A percentile compares a stretch with the other conserved stretches of the same genome.
Evolutionary conservation across 1,140 invertebrate species (phyloP).

Genomic region (Pomacea maculata): DNA sequence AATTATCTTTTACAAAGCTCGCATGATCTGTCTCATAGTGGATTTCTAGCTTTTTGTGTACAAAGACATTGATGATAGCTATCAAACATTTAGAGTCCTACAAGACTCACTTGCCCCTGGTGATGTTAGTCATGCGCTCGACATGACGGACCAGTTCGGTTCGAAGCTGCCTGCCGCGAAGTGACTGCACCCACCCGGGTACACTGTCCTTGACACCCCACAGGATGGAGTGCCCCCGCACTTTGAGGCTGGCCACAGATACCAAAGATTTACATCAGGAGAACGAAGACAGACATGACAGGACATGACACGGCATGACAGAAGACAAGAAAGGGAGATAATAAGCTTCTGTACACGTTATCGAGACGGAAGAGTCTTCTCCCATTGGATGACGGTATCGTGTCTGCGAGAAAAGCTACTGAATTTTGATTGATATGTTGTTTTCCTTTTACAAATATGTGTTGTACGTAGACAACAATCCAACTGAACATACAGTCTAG

Average conservation of each 20-base stretch:
- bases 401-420: no score
- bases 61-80: neutral
- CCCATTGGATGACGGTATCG: no score
- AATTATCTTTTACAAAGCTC: neutral
- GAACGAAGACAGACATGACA: neutral
- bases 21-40: neutral
- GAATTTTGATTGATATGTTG: no score
- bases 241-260: slow-evolving; percentile 7
- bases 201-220: slow-evolving; percentile 6
- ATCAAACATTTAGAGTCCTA: neutral
- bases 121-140: neutral
- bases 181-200: neutral
- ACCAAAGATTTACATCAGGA: neutral
- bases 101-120: slow-evolving; percentile 13
- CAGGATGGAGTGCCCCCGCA: slow-evolving; percentile 10
- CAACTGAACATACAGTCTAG: no score
- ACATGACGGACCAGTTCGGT: neutral
- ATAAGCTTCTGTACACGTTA: no score
- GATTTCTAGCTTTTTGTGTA: no score
- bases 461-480: no score
- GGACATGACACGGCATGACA: no score
- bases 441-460: no score
- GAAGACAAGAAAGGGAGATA: no score
- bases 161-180: neutral
- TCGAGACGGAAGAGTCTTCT: no score